Evolutionary conservation across 2,888 invertebrate genomes (phyloP), one percentile per base, ranked within the genome.

Genomic region (Dendrolimus pini): DNA sequence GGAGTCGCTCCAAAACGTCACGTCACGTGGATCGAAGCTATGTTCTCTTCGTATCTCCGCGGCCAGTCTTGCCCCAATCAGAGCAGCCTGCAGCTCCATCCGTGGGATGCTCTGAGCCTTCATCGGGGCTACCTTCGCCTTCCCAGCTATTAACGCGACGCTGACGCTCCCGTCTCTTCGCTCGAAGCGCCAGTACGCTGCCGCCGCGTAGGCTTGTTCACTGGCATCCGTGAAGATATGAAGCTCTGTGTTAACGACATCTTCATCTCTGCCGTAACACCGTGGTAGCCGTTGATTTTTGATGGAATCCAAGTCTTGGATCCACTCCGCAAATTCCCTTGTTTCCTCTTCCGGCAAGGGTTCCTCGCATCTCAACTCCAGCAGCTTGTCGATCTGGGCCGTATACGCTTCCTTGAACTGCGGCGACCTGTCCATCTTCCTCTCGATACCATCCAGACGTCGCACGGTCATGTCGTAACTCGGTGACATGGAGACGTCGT

Each of bases 401-500:
- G 8, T 12, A 53, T 67, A 67, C 1, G 47, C 53, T 7, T 3
- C 41, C 10, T 58, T 56, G 2, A 62, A 52, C 1, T 18, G 53
- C 1, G 42, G 6, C 8, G 64, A 53, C 10, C 54, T 53, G 10
- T 58, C 53, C 41, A 65, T 1, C 18, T 63, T 63, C 9, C 52
- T 60, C 41, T 64, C 64, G 1, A 63, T 55, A 9, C 47, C 10
- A 0, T 8, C 1, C 0, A 63, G 58, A 2, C 65, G 57, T 1
- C 54, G 57, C 8, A 58, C 0, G 0, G 66, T 58, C 1, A 52
- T 12, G 0, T 56, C 42, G 18, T 54, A 61, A 42, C 57, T 64
- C n/a, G 58, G 47, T 0, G 65, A 63, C 18, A 65, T 41, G 7
- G 13, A 12, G 0, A 42, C 30, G 9, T 60, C 42, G 0, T 65